phyloP scores from a whole-genome alignment of 2,113 vertebrate genomes.

The Dermatemys mawii region DNA sequence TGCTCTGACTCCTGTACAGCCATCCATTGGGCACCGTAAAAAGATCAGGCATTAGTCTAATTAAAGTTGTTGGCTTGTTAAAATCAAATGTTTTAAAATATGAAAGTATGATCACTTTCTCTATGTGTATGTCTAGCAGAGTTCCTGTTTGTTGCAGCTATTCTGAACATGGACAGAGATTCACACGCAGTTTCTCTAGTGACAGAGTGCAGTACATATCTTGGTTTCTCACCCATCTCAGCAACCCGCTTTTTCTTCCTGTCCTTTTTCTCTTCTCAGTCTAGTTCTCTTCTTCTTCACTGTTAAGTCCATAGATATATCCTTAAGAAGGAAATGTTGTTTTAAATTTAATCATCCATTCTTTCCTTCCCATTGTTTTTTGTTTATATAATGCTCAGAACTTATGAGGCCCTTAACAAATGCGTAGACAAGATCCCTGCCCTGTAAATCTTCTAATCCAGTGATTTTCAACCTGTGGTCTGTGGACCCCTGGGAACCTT shows the following conservation, averaged over 20 bases:
- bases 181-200: neutral
- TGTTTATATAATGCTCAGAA: neutral
- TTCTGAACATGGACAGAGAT: neutral
- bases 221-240: neutral
- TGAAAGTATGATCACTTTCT: accelerated
- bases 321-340: neutral
- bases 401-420: neutral
- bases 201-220: neutral
- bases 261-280: accelerated
- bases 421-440: neutral
- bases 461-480: no score
- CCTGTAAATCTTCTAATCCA: neutral
- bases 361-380: neutral
- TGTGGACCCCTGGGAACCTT: no score
- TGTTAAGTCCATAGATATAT: neutral
- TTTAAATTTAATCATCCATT: neutral
- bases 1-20: neutral
- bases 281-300: neutral
- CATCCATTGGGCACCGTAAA: neutral
- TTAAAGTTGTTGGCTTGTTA: accelerated
- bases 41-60: neutral
- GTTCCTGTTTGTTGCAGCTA: neutral
- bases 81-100: neutral
- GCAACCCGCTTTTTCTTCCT: neutral
- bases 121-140: neutral